Evolutionary conservation across 2,888 invertebrate genomes (phyloP), one percentile per base, ranked within the genome.

Genomic region (Hirudinaria manillensis): DNA sequence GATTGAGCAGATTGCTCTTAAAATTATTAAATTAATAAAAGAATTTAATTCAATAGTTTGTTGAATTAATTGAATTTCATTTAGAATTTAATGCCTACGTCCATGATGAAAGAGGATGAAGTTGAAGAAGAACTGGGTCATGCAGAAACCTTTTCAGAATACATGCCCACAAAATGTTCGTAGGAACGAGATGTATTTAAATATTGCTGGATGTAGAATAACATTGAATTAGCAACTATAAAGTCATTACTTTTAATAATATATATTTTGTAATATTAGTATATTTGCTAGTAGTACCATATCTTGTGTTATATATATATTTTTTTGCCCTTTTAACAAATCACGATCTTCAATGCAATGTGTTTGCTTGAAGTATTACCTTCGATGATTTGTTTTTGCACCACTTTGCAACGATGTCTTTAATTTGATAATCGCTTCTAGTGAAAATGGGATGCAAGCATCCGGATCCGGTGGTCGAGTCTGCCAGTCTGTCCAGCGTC

Each of bases 381-480:
- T 61, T 61, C 10, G 38, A 6, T 71, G n/a, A 71, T 34, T 51
- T 51, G 2, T 27, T n/a, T n/a, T 45, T 45, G 10, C 6, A 45
- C 10, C 16, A 16, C 1, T 45, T 16, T 10, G n/a, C 55, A 16
- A 21, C 67, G 3, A 16, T 34, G 16, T 56, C 7, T 53, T 71
- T 2, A n/a, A n/a, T 21, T 0, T 68, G 16, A 1, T 45, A 16
- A 45, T 68, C 55, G n/a, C 27, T 27, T 71, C 27, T 51, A 79
- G 79, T 77, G 56, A 76, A 78, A 53, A 65, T 78, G 16, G 79
- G 79, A 4, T 72, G 71, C 71, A 66, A 75, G 21, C 99, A 99
- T 89, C 99, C 99, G 0, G 99, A 99, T 87, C 92, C 94, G 0
- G 98, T 99, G 7, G 99, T 99, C 13, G 99, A 99, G 86, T 99